Evolutionary conservation across 2,888 invertebrate species (phyloP).

Genomic region (Ornithoptera alexandrae): DNA sequence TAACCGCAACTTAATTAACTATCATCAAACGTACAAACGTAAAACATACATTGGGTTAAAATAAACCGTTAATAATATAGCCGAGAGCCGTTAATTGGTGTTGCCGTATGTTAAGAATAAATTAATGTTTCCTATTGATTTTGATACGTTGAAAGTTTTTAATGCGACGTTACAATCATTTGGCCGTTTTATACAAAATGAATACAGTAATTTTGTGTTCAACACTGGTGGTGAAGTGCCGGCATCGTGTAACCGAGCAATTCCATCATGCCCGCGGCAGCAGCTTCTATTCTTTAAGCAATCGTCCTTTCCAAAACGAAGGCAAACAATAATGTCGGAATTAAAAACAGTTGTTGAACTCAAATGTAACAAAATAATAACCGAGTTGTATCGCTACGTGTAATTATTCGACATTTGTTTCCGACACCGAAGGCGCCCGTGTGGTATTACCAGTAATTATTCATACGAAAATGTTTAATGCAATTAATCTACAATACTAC

Average conservation of each 20-base stretch:
- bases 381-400: conserved; percentile 48
- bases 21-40: conserved; percentile 38
- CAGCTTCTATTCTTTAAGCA: conserved; percentile 36
- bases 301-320: conserved; percentile 42
- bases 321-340: conserved; percentile 41
- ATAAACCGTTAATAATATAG: conserved; percentile 57
- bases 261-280: conserved; percentile 46
- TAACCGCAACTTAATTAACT: conserved; percentile 44
- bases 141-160: conserved; percentile 43
- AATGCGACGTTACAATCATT: conserved; percentile 48
- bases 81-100: conserved; percentile 61
- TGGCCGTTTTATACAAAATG: conserved; percentile 54
- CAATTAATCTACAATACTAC: conserved; percentile 14
- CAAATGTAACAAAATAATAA: conserved; percentile 62
- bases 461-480: conserved; percentile 34
- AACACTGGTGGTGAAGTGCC: conserved; percentile 52
- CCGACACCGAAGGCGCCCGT: conserved; percentile 47
- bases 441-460: conserved; percentile 47
- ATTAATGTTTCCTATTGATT: conserved; percentile 56
- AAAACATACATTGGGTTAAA: conserved; percentile 49
- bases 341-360: conserved; percentile 66
- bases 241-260: conserved; percentile 56
- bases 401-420: conserved; percentile 63
- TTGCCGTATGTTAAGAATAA: conserved; percentile 47
- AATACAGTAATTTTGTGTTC: conserved; percentile 64